These are phyloP conservation scores for Dendropsophus ebraccatus DNA, from an alignment of 2,113 vertebrate genomes.

Conservation along the genomic window DNA sequence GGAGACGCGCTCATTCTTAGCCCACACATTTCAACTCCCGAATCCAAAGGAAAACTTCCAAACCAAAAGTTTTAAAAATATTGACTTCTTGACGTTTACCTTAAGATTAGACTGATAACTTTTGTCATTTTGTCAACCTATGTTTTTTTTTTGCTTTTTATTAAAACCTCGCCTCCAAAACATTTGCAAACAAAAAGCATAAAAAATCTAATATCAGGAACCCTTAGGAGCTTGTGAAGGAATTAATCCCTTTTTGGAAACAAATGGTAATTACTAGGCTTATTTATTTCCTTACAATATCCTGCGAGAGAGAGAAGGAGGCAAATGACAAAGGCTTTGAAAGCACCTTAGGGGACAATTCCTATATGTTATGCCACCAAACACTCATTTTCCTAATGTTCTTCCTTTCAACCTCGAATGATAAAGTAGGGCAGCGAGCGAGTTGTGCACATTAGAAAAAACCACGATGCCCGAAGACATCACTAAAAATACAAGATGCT, in stretches of 20 bases:
- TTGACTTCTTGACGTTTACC: background rate
- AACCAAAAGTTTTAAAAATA: background rate
- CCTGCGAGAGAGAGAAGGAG: constrained; percentile 10
- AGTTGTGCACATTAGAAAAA: constrained; percentile 18
- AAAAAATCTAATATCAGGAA: constrained; percentile 44
- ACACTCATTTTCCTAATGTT: constrained; percentile 48
- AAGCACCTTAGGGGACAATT: constrained; percentile 40
- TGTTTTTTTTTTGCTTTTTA: background rate
- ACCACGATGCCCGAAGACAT: background rate
- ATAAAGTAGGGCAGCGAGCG: constrained; percentile 25
- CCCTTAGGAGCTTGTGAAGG: constrained; percentile 45
- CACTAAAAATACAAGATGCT: background rate
- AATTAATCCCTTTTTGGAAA: constrained; percentile 51
- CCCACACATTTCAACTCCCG: background rate
- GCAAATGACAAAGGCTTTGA: constrained; percentile 35
- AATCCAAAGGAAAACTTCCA: background rate
- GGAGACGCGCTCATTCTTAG: constrained; percentile 1
- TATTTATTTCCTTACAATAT: constrained; percentile 55
- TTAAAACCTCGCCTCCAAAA: constrained; percentile 30
- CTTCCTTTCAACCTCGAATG: constrained; percentile 19
- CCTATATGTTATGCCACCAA: constrained; percentile 35
- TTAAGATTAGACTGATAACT: background rate
- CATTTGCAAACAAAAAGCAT: constrained; percentile 50
- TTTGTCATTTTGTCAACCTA: background rate
- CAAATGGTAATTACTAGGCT: constrained; percentile 47